phyloP scores from a whole-genome alignment of 2,888 invertebrate species.

The Rhodophaea formosa region DNA sequence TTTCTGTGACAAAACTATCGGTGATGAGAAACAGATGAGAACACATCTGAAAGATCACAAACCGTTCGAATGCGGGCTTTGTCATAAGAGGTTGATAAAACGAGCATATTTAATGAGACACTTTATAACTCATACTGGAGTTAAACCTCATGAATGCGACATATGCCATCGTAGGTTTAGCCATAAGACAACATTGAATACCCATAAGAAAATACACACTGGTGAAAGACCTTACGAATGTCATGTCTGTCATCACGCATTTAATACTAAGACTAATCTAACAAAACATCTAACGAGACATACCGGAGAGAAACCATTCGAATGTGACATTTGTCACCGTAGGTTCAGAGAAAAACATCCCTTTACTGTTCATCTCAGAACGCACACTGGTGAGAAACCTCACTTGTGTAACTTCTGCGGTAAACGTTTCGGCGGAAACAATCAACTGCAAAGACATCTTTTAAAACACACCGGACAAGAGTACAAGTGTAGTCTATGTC shows the following conservation, averaged over 20 bases:
- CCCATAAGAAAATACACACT: slow-evolving; percentile 6
- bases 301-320: slow-evolving; percentile 3
- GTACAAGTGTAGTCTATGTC: slow-evolving; percentile 4
- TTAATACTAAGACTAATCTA: slow-evolving; percentile 10
- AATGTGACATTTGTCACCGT: slow-evolving; percentile 7
- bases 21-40: slow-evolving; percentile 11
- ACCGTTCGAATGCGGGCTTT: slow-evolving; percentile 11
- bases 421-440: slow-evolving; percentile 6
- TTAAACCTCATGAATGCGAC: slow-evolving; percentile 3
- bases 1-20: slow-evolving; percentile 5
- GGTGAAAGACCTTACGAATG: slow-evolving; percentile 8
- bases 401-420: slow-evolving; percentile 7
- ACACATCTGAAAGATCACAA: slow-evolving; percentile 12
- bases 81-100: slow-evolving; percentile 3
- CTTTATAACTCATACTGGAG: slow-evolving; percentile 5
- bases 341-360: slow-evolving; percentile 10
- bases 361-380: slow-evolving; percentile 7
- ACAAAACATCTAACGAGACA: slow-evolving; percentile 7
- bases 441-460: slow-evolving; percentile 10
- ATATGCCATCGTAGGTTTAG: slow-evolving; percentile 7
- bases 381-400: slow-evolving; percentile 13
- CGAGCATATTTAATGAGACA: slow-evolving; percentile 2
- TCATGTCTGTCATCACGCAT: slow-evolving; percentile 9
- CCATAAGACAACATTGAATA: slow-evolving; percentile 7
- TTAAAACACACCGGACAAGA: not conserved